Evolutionary conservation across 2,888 invertebrate genomes (phyloP).

Genomic region (Cryptosula pallasiana): DNA sequence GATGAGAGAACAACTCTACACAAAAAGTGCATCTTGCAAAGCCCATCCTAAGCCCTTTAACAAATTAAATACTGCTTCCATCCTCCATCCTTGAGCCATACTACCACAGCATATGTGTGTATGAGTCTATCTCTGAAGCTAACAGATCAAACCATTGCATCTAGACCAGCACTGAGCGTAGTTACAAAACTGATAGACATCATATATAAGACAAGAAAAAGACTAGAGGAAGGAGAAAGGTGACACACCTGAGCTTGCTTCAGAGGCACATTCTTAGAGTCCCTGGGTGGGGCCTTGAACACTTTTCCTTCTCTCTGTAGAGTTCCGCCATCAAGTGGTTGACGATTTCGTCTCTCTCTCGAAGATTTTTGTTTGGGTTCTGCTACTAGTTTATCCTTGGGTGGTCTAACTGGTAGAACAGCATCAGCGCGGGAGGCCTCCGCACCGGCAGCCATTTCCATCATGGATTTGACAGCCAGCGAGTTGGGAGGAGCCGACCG

Average conservation of each 20-base stretch:
- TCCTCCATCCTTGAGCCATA: no score
- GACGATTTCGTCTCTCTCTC: neutral
- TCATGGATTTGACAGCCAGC: neutral
- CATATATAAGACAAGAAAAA: no score
- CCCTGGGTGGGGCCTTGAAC: neutral
- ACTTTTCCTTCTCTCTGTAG: neutral
- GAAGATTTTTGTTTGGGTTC: neutral
- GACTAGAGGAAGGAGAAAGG: no score
- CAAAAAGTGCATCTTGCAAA: no score
- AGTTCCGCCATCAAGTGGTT: neutral
- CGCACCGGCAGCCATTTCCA: neutral
- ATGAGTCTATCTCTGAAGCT: no score
- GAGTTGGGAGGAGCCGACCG: constrained; percentile 12
- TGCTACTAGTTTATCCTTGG: neutral
- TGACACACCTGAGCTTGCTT: constrained; percentile 18
- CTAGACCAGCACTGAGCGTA: no score
- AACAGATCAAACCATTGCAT: no score
- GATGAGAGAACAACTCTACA: no score
- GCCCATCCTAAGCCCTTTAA: no score
- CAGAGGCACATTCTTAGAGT: neutral
- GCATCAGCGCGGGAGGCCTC: neutral
- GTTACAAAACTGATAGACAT: no score
- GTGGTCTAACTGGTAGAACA: neutral
- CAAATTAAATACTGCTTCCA: no score
- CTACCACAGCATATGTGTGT: no score